Conservation (phyloP, 2,113 vertebrate species). For the Cebus imitator region DNA sequence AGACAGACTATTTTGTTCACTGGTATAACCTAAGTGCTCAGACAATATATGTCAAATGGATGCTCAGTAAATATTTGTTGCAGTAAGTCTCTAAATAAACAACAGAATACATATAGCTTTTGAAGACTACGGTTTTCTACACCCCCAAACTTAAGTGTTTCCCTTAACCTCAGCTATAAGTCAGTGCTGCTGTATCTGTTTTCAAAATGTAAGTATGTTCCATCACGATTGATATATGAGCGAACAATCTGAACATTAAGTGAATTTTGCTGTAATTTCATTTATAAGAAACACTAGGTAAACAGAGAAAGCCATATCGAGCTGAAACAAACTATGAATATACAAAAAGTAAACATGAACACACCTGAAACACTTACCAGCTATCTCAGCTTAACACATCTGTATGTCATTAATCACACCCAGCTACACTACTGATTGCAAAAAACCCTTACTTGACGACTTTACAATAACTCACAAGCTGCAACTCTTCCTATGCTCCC, state of each 20-base stretch:
- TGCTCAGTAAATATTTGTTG: not conserved
- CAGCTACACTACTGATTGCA: constrained; percentile 14
- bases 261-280: constrained; percentile 26
- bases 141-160: not conserved
- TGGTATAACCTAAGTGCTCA: not conserved
- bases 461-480: not conserved
- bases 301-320: not conserved
- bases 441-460: not conserved
- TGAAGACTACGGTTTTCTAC: not conserved
- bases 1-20: not conserved
- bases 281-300: not conserved
- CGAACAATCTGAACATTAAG: constrained; percentile 5
- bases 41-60: not conserved
- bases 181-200: not conserved
- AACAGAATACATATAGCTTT: not conserved
- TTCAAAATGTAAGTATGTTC: constrained; percentile 10
- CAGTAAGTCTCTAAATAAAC: not conserved
- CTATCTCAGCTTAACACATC: not conserved
- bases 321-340: not conserved
- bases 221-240: not conserved
- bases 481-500: not conserved
- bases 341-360: not conserved
- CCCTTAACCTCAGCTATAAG: not conserved
- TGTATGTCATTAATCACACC: not conserved
- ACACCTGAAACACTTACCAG: not conserved